Base-by-base conservation (phyloP, 2,113 vertebrate species). In the Engraulis encrasicolus region DNA sequence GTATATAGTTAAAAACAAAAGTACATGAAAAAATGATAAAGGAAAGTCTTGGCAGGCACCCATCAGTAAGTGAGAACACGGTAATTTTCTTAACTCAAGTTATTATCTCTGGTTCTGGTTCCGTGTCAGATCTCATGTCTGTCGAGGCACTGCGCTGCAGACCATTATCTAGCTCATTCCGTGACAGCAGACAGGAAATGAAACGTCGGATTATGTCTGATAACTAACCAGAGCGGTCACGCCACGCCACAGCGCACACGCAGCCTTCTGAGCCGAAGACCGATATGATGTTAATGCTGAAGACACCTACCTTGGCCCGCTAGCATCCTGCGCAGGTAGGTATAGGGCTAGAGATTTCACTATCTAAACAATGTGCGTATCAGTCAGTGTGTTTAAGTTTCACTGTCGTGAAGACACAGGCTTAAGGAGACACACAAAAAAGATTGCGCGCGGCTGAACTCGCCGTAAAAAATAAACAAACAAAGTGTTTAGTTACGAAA, bases 281-380 rank as follows among this genome's bases (percentile, higher is more conserved):
- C 40, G 82, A 87, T 61, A 85, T 78, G 74, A 86, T 83, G 52
- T 86, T 27, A 77, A 74, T 74, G 31, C 66, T 74, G 66, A 74
- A 88, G 84, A 81, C 79, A 91, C 89, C 85, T 90, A 86, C 88
- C 86, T 89, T 85, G 37, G 85, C 81, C 83, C 58, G 50, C 87
- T 85, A 86, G 89, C 85, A 79, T 85, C 85, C 82, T 86, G 50
- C 85, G 86, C 86, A 90, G 88, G 88, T 88, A 83, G 88, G 78
- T 54, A 79, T 90, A 84, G n/a, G n/a, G n/a, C n/a, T n/a, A n/a
- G n/a, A n/a, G 82, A 71, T 82, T 49, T 12, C 80, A 80, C 48
- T 81, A 58, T 74, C 66, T 49, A 20, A n/a, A n/a, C n/a, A n/a
- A 52, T 74, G 50, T 79, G 49, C 82, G n/a, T 81, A 78, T 50